Evolutionary conservation across 2,797 vertebrate species (phyloP).

Genomic region (Otolemur crassicaudatus): DNA sequence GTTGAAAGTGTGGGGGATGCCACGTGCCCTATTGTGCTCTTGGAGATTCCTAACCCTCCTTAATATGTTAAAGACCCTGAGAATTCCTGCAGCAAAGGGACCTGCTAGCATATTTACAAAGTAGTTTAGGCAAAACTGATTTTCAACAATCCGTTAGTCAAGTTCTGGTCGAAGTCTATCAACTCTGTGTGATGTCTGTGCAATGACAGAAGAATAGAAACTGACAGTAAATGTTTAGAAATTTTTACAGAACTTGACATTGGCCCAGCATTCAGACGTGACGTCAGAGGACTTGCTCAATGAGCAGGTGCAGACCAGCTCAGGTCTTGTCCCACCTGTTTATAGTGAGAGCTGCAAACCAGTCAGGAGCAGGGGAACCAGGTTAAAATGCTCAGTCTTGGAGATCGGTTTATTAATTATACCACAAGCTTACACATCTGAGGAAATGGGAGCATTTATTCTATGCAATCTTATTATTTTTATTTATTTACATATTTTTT

Average conservation of each 20-base stretch:
- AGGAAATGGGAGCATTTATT: not conserved
- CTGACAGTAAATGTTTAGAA: not conserved
- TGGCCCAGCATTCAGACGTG: not conserved
- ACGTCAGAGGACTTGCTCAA: not conserved
- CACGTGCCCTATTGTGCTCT: not conserved
- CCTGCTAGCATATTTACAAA: not conserved
- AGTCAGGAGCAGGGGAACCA: not conserved
- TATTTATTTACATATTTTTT: no score
- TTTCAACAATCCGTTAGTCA: not conserved
- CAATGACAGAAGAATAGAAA: not conserved
- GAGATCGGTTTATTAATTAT: not conserved
- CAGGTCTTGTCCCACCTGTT: not conserved
- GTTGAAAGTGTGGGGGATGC: not conserved
- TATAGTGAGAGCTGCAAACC: not conserved
- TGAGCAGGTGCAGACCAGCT: not conserved
- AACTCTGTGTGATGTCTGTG: not conserved
- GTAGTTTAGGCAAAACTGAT: not conserved
- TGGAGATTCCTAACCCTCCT: not conserved
- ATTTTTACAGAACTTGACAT: not conserved
- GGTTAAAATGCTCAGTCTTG: not conserved
- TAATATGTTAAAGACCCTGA: not conserved
- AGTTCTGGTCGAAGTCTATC: not conserved
- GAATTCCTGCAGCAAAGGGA: not conserved
- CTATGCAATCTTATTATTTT: not conserved
- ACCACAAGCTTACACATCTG: not conserved